Conservation (phyloP, 1,140 invertebrate genomes). For the Copidosoma floridanum region DNA sequence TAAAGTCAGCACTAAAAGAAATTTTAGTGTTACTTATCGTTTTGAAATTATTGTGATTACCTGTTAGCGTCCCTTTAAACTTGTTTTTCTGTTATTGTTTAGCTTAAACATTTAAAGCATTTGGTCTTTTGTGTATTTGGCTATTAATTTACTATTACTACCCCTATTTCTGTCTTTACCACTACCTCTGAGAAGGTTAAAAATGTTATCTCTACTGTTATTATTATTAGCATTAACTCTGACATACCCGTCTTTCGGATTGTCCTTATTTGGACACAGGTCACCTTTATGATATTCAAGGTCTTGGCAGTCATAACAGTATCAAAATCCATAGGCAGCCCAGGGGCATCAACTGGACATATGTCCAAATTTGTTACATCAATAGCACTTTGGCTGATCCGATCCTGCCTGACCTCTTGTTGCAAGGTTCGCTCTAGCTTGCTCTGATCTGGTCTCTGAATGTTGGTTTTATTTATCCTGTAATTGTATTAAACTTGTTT, state of each 20-base stretch:
- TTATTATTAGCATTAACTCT: background rate
- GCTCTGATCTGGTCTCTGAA: too few relatives aligned
- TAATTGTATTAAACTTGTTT: too few relatives aligned
- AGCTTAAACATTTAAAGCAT: background rate
- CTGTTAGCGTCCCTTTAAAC: background rate
- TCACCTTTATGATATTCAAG: background rate
- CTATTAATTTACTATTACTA: too few relatives aligned
- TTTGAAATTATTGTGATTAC: background rate
- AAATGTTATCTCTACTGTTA: background rate
- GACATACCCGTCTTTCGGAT: background rate
- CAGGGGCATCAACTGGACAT: background rate
- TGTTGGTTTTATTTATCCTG: too few relatives aligned
- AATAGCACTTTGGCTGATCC: too few relatives aligned
- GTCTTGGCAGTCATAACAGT: background rate
- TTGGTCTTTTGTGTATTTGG: background rate
- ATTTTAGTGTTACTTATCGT: conserved; percentile 9
- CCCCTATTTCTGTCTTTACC: too few relatives aligned
- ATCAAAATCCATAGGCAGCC: background rate
- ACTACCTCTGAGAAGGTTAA: background rate
- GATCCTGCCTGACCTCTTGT: too few relatives aligned
- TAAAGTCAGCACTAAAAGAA: conserved; percentile 26
- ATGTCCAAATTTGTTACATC: background rate
- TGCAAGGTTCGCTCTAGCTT: too few relatives aligned
- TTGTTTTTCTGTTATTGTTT: background rate
- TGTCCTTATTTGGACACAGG: background rate